These are phyloP conservation scores for Miltochrista miniata DNA, from an alignment of 2,888 invertebrate species.

Conservation along the genomic window DNA sequence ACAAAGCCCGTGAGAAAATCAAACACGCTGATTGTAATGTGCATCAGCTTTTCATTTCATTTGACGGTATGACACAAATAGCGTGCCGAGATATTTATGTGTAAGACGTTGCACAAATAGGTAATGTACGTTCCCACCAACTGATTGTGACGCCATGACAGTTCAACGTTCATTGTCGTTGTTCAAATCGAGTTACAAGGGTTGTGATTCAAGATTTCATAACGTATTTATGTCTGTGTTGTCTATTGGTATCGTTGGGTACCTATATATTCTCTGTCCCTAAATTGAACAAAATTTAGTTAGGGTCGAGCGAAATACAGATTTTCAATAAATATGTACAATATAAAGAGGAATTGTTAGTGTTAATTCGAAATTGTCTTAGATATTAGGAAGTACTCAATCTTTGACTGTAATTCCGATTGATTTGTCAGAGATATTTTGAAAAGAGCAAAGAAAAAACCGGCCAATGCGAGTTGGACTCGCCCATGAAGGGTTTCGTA, in stretches of 20 bases:
- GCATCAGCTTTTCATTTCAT: slow-evolving; percentile 57
- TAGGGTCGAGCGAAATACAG: too few relatives aligned
- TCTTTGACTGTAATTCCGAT: too few relatives aligned
- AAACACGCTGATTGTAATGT: slow-evolving; percentile 49
- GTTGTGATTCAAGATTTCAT: slow-evolving; percentile 19
- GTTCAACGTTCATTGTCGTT: slow-evolving; percentile 21
- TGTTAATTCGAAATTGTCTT: too few relatives aligned
- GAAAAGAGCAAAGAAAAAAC: too few relatives aligned
- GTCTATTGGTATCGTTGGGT: neutral
- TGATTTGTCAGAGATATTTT: too few relatives aligned
- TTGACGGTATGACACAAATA: slow-evolving; percentile 39
- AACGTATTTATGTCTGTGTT: neutral
- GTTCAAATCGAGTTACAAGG: slow-evolving; percentile 33
- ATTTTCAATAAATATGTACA: too few relatives aligned
- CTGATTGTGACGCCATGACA: slow-evolving; percentile 20
- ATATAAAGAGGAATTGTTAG: too few relatives aligned
- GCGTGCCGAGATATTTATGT: neutral
- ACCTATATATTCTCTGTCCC: too few relatives aligned
- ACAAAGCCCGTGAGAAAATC: slow-evolving; percentile 64
- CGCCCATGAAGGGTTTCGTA: too few relatives aligned
- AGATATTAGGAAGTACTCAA: too few relatives aligned
- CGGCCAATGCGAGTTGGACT: too few relatives aligned
- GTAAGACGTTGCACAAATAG: slow-evolving; percentile 32
- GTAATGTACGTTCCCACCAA: slow-evolving; percentile 27
- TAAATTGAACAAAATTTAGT: too few relatives aligned